These are phyloP conservation scores for Pteria penguin DNA, from an alignment of 2,888 invertebrate species.

Conservation along the genomic window DNA sequence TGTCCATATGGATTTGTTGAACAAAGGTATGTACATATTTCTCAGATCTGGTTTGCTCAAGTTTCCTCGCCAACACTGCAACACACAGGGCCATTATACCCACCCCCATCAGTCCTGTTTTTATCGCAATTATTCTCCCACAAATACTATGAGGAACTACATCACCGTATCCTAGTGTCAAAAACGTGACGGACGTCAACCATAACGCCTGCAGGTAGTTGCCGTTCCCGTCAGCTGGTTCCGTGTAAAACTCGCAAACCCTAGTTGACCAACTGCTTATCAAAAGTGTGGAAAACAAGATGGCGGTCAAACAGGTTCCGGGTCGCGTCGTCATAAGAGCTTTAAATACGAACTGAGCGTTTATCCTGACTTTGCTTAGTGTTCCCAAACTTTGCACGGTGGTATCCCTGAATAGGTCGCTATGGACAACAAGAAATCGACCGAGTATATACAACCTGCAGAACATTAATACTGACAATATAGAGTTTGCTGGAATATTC, in stretches of 20 bases:
- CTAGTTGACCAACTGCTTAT: conserved; percentile 68
- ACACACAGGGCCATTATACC: conserved; percentile 72
- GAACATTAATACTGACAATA: conserved; percentile 71
- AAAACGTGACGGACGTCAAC: conserved; percentile 71
- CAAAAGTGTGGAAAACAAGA: conserved; percentile 67
- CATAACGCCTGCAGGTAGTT: conserved; percentile 69
- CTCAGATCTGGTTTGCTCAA: conserved; percentile 70
- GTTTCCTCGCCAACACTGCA: conserved; percentile 69
- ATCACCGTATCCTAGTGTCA: conserved; percentile 72
- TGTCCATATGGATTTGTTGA: conserved; percentile 64
- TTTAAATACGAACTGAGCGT: conserved; percentile 72
- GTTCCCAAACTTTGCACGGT: conserved; percentile 73
- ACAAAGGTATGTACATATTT: conserved; percentile 71
- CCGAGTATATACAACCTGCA: conserved; percentile 66
- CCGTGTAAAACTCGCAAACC: conserved; percentile 68
- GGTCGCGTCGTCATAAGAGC: conserved; percentile 70
- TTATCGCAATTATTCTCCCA: conserved; percentile 66
- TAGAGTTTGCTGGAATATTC: conserved; percentile 62
- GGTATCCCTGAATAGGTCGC: conserved; percentile 69
- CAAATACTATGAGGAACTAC: conserved; percentile 70
- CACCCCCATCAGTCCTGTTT: conserved; percentile 71
- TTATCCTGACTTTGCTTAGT: conserved; percentile 69
- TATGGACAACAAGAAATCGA: conserved; percentile 69
- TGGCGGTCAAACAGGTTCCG: conserved; percentile 60
- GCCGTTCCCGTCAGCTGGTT: conserved; percentile 53